Evolutionary conservation across 1,140 invertebrate species (phyloP), one percentile per base, ranked within the genome.

Genomic region (Drosophila arawakana): DNA sequence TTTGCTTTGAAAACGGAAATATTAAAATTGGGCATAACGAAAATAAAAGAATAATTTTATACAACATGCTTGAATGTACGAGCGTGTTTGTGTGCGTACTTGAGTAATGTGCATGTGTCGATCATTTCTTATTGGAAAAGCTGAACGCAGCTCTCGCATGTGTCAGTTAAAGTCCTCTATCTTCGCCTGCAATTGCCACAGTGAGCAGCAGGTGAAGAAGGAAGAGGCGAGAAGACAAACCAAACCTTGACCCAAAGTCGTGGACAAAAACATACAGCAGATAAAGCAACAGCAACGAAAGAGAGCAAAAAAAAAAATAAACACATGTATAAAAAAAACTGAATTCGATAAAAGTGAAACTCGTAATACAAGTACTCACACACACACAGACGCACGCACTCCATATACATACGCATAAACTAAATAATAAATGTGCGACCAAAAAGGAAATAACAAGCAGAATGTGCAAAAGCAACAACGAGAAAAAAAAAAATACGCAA

Each of bases 331-430:
- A 30, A 37, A 66, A 35, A 43, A 62, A 79, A 65, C 59, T 35
- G 54, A 41, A 61, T 73, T 71, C 46, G 58, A 82, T 76, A 80
- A 84, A 80, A 75, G 63, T 84, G 71, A 85, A 85, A 81, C 58
- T 78, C 41, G 50, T 35, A 68, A 10, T 55, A 62, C 61, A 54
- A 79, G 66, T 70, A 75, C 58, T 34, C 50, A 58, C 11, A 50
- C 39, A 54, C 43, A 54, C 43, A 68, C 13, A 69, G 25, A 34
- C 34, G 3, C 43, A 34, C 41, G 6, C 11, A 49, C 15, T 46
- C 30, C 3, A 39, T 49, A 11, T 25, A 41, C 37, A 58, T 13
- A 54, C 11, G 30, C 18, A 52, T 15, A 39, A 11, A 68, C 55
- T 60, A 68, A 68, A 47, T 73, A 73, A 60, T 73, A 72, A 72